Conservation (phyloP, 2,113 vertebrate genomes). For the Eulacestoma nigropectus region DNA sequence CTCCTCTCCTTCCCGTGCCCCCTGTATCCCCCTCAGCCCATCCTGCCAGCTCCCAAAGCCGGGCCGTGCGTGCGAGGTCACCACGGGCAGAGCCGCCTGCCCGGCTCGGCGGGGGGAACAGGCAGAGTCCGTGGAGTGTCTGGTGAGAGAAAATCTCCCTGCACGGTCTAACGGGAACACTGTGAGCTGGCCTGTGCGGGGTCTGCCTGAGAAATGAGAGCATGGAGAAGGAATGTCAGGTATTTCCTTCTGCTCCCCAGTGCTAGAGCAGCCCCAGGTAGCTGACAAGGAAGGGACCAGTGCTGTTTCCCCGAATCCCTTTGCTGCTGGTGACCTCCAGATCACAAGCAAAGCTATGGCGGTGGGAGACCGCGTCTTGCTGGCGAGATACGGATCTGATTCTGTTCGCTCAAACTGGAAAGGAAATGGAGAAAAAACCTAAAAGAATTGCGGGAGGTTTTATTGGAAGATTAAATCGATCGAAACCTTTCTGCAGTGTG, state of each 20-base stretch:
- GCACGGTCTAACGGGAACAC: neutral
- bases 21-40: neutral
- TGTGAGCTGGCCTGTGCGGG: neutral
- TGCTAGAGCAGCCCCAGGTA: neutral
- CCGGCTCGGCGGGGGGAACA: neutral
- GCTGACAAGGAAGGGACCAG: neutral
- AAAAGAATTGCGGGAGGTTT: neutral
- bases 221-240: conserved; percentile 25
- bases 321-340: neutral
- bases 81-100: neutral
- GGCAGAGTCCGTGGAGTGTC: neutral
- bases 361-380: neutral
- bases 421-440: neutral
- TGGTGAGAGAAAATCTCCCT: neutral
- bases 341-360: neutral
- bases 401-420: neutral
- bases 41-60: neutral
- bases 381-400: neutral
- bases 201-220: conserved; percentile 4
- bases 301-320: neutral
- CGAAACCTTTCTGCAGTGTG: neutral
- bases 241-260: conserved; percentile 23
- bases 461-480: neutral
- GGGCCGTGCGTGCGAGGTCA: fast-evolving
- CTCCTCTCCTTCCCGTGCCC: neutral